Conservation (phyloP, 1,140 invertebrate species). For the Acromyrmex echinatior region DNA sequence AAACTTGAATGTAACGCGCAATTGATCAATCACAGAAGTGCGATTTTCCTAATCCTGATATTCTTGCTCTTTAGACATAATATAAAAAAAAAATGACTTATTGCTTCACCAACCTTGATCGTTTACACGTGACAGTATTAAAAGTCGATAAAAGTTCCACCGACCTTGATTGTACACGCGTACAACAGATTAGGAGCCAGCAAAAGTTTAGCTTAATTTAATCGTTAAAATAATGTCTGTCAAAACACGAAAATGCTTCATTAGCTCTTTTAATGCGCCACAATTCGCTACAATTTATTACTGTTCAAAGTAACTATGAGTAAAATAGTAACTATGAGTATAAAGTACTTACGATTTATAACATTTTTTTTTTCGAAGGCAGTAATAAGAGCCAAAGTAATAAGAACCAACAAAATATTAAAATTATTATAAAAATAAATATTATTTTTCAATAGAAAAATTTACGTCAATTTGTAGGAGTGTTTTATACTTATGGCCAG, state of each 20-base stretch:
- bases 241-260: not conserved
- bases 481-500: not conserved
- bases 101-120: constrained; percentile 51
- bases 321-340: no score
- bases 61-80: not conserved
- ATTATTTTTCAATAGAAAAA: no score
- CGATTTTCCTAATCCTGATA: not conserved
- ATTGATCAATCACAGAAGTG: not conserved
- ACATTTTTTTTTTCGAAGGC: no score
- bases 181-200: constrained; percentile 51
- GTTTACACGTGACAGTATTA: constrained; percentile 50
- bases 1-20: not conserved
- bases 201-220: constrained; percentile 28
- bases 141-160: constrained; percentile 52
- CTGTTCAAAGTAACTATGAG: not conserved
- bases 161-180: constrained; percentile 47
- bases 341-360: no score
- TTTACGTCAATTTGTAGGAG: no score
- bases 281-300: not conserved
- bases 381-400: no score
- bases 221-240: constrained; percentile 9
- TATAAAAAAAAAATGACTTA: not conserved
- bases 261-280: constrained; percentile 1
- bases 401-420: no score
- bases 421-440: no score